Percentiles rank a stretch among this genome's conserved stretches.
Conservation (phyloP, 2,888 invertebrate species). For the Cosmorhoe ocellata region DNA sequence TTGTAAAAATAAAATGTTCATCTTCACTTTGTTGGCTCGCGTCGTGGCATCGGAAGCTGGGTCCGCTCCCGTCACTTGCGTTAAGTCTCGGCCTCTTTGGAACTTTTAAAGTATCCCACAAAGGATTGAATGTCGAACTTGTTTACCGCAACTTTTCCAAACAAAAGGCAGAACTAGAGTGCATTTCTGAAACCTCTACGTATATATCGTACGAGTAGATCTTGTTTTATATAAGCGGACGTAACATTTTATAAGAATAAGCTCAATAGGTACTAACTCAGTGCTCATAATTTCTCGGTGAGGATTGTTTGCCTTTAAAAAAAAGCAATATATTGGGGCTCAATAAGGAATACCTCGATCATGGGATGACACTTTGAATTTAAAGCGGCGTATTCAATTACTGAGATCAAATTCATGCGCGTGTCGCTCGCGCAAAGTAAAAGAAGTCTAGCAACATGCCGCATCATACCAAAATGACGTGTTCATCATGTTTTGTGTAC, state of each 20-base stretch:
- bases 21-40: conserved; percentile 43
- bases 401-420: too few species aligned
- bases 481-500: too few species aligned
- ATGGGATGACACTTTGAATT: too few species aligned
- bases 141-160: conserved; percentile 67
- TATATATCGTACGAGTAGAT: conserved; percentile 32
- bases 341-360: too few species aligned
- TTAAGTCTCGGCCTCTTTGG: conserved; percentile 49
- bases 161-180: conserved; percentile 64
- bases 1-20: conserved; percentile 55
- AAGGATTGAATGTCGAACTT: conserved; percentile 77
- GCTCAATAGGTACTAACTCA: neutral
- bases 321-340: too few species aligned
- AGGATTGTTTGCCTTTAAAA: too few species aligned
- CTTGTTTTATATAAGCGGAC: conserved; percentile 5
- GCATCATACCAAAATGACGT: too few species aligned
- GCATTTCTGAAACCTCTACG: conserved; percentile 51
- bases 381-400: too few species aligned
- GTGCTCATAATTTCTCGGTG: too few species aligned
- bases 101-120: conserved; percentile 73
- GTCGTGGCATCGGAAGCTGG: conserved; percentile 33
- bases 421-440: too few species aligned
- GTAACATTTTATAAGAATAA: neutral
- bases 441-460: too few species aligned
- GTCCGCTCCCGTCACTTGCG: conserved; percentile 51